Conservation (phyloP, 2,888 invertebrate species). For the Anticlea derivata region DNA sequence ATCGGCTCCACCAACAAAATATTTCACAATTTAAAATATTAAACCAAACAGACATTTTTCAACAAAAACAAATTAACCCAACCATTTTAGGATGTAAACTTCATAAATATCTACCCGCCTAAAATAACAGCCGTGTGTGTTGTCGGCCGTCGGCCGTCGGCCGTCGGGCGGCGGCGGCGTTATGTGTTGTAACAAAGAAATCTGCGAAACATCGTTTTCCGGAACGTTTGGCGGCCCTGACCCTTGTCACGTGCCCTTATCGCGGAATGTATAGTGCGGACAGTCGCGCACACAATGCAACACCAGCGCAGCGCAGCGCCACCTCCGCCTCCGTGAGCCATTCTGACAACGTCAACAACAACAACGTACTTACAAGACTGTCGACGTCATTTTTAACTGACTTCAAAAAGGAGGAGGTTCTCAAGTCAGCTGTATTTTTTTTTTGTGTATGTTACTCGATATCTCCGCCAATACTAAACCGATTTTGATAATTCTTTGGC, state of each 20-base stretch:
- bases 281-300: conserved; percentile 2
- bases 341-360: no score
- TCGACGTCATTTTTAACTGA: no score
- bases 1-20: conserved; percentile 1
- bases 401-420: no score
- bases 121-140: conserved; percentile 5
- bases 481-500: no score
- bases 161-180: not conserved
- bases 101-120: conserved; percentile 11
- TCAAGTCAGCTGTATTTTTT: no score
- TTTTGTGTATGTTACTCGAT: no score
- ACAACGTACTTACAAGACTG: no score
- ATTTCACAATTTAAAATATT: not conserved
- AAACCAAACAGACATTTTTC: not conserved
- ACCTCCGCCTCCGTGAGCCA: no score
- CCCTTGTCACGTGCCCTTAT: conserved; percentile 18
- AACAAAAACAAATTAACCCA: conserved; percentile 11
- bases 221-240: conserved; percentile 19
- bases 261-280: conserved; percentile 4
- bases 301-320: no score
- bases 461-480: no score
- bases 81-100: conserved; percentile 13
- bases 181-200: conserved; percentile 20
- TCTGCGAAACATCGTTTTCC: conserved; percentile 22
- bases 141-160: not conserved